phyloP scores from a whole-genome alignment of 1,140 invertebrate genomes.

The Bilobella aurantiaca region DNA sequence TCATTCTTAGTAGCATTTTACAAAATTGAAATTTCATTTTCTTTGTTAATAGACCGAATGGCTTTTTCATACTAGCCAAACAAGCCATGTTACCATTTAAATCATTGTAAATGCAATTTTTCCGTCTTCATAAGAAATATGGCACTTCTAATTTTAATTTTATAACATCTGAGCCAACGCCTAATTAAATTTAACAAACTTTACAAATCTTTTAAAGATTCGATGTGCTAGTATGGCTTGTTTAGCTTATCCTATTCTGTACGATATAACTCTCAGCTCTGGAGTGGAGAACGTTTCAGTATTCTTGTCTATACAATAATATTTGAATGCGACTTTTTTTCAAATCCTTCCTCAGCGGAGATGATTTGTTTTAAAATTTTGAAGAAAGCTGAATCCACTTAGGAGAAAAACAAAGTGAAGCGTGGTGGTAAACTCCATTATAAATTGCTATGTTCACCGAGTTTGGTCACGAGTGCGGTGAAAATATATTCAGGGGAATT shows the following conservation, averaged over 20 bases:
- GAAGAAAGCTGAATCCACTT: background rate
- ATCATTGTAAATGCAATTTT: background rate
- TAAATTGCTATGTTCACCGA: too few relatives aligned
- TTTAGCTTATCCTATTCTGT: background rate
- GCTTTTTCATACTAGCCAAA: background rate
- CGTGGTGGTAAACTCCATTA: too few relatives aligned
- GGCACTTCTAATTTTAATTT: background rate
- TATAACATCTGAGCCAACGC: background rate
- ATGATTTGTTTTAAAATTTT: background rate
- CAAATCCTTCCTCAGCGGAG: background rate
- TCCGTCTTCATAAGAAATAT: background rate
- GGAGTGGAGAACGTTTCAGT: background rate
- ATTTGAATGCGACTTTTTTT: background rate
- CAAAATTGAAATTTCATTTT: background rate
- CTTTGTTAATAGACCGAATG: background rate
- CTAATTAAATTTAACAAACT: background rate
- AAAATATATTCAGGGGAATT: background rate
- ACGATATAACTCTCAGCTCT: background rate
- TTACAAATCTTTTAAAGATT: background rate
- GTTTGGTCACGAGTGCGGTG: background rate
- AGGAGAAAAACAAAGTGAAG: background rate
- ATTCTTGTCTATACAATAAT: background rate
- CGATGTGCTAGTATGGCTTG: background rate
- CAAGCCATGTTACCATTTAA: too few relatives aligned
- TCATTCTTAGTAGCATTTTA: too few relatives aligned